phyloP scores from a whole-genome alignment of 2,797 vertebrate species.

The Vespertilio murinus region DNA sequence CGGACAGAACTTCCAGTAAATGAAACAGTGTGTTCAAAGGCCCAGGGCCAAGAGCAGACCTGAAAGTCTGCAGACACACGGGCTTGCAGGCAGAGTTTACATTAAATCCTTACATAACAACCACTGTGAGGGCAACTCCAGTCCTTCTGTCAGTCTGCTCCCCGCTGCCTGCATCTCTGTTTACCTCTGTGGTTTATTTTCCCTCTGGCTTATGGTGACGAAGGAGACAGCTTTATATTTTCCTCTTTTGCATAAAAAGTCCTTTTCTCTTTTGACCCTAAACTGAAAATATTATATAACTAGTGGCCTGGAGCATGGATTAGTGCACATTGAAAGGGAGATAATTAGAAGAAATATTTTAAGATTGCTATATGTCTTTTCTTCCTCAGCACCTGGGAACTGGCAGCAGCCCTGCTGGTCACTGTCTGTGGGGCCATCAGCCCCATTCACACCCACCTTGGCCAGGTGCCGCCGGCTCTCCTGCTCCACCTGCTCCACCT shows the following conservation, averaged over 20 bases:
- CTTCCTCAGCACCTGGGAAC: no score
- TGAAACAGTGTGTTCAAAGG: neutral
- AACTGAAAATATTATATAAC: conserved; percentile 56
- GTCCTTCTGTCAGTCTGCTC: neutral
- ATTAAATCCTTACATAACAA: neutral
- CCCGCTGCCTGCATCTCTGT: neutral
- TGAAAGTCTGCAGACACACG: neutral
- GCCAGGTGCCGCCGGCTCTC: no score
- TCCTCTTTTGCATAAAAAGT: conserved; percentile 47
- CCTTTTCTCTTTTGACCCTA: conserved; percentile 44
- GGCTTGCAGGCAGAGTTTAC: neutral
- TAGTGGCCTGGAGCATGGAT: no score
- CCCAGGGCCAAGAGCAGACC: neutral
- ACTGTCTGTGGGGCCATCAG: no score
- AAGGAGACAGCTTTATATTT: conserved; percentile 60
- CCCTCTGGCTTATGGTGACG: neutral
- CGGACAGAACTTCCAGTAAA: neutral
- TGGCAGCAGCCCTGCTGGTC: no score
- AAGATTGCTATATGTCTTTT: no score
- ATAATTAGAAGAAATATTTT: no score
- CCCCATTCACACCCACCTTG: no score
- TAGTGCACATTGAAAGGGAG: no score
- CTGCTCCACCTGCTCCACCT: no score
- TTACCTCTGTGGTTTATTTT: conserved; percentile 6
- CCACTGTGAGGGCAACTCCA: neutral